phyloP scores from a whole-genome alignment of 2,113 vertebrate species.

The Microtus richardsoni region DNA sequence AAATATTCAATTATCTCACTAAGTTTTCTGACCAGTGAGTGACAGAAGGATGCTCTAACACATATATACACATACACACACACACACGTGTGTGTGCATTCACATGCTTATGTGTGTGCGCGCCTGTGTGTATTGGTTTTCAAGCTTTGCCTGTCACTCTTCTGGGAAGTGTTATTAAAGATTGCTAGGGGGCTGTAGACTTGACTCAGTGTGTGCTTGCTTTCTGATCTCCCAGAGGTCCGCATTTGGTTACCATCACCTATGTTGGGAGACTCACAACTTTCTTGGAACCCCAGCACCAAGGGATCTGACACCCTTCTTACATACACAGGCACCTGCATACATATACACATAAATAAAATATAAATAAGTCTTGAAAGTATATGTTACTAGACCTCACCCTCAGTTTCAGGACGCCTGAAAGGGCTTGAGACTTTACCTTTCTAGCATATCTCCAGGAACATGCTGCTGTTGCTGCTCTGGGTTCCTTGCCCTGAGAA shows the following conservation, averaged over 20 bases:
- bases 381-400: not conserved
- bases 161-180: not conserved
- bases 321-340: not conserved
- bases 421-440: not conserved
- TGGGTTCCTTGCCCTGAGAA: not conserved
- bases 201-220: not conserved
- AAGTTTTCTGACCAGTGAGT: not conserved
- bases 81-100: not conserved
- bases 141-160: slow-evolving; percentile 1
- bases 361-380: not conserved
- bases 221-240: not conserved
- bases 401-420: not conserved
- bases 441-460: not conserved
- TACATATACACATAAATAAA: not conserved
- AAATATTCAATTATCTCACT: slow-evolving; percentile 24
- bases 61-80: not conserved
- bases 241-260: not conserved
- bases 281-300: not conserved
- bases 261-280: not conserved
- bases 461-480: not conserved
- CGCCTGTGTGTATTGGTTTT: not conserved
- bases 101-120: not conserved
- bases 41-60: not conserved
- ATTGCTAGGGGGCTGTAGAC: not conserved
- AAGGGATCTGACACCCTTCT: not conserved